Evolutionary conservation across 1,140 invertebrate species (phyloP), one percentile per base, ranked within the genome.

Genomic region (Macrocentrus cingulum): DNA sequence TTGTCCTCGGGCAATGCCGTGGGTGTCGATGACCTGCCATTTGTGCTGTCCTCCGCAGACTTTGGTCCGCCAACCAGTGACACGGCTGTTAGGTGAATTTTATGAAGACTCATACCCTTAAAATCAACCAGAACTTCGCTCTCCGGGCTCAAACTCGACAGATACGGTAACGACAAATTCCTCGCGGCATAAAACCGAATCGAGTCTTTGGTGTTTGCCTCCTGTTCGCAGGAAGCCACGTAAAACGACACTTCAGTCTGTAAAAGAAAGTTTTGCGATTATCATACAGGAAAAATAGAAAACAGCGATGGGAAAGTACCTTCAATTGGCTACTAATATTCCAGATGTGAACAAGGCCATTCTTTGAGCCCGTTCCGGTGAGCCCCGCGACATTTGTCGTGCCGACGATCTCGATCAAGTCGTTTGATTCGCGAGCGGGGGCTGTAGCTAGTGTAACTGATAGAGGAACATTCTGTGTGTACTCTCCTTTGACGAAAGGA

Each of bases 381-480:
- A 84, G 82, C 56, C 84, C 83, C 52, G 80, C 70, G 60, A 82
- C 80, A 50, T 82, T 83, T n/a, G 85, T 89, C 5, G 88, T 87
- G 55, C 90, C 87, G 20, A 94, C 81, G 56, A 90, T 84, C 53
- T 89, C 85, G 6, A 86, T 81, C 3, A 81, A 80, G 60, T 87
- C 85, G 53, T 83, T 82, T 70, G 80, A 57, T 74, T 84, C 61
- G 70, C 80, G 62, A 82, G 92, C 92, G 41, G 92, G 92, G 65
- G 89, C 89, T 34, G 92, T 94, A 9, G 92, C 92, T 73, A 92
- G 89, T 18, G 91, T 93, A 9, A 94, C 89, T 58, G 88, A 88
- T 32, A 97, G 81, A n/a, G 94, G 93, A 45, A 97, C 94, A 81
- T 97, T 97, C 77, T 95, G 92, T 8, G 94, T 97, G 66, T 94